phyloP scores from a whole-genome alignment of 1,140 invertebrate genomes.

The Lycorma delicatula region DNA sequence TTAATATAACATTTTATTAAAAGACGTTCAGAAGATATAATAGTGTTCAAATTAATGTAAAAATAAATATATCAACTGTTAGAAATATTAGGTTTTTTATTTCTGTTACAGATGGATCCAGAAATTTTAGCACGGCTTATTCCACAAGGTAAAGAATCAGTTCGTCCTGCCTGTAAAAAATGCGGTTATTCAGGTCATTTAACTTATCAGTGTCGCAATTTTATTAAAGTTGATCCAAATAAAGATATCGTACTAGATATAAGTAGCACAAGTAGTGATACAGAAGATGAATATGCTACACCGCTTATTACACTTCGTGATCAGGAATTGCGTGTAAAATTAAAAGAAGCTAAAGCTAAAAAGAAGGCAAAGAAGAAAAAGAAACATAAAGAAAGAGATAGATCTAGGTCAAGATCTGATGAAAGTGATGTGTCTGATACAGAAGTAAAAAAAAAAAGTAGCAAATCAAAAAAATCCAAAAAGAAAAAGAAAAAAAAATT shows the following conservation, averaged over 20 bases:
- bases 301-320: constrained; percentile 70
- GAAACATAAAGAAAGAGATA: constrained; percentile 24
- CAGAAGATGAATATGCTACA: constrained; percentile 63
- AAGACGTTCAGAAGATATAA: too few relatives aligned
- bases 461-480: constrained; percentile 34
- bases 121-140: constrained; percentile 25
- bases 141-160: constrained; percentile 49
- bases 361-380: constrained; percentile 42
- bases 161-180: constrained; percentile 79
- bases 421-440: constrained; percentile 22
- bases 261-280: constrained; percentile 88
- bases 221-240: constrained; percentile 78
- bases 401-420: constrained; percentile 30
- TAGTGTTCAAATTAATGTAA: too few relatives aligned
- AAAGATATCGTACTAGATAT: constrained; percentile 91
- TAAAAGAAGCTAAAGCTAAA: constrained; percentile 45
- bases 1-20: too few relatives aligned
- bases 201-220: constrained; percentile 93
- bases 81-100: too few relatives aligned
- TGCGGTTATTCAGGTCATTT: constrained; percentile 92
- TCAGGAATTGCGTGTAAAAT: constrained; percentile 52
- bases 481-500: constrained; percentile 37
- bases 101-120: constrained; percentile 20
- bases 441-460: constrained; percentile 25
- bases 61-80: too few relatives aligned